Conservation (phyloP, 2,113 vertebrate genomes). For the Rostratula benghalensis region DNA sequence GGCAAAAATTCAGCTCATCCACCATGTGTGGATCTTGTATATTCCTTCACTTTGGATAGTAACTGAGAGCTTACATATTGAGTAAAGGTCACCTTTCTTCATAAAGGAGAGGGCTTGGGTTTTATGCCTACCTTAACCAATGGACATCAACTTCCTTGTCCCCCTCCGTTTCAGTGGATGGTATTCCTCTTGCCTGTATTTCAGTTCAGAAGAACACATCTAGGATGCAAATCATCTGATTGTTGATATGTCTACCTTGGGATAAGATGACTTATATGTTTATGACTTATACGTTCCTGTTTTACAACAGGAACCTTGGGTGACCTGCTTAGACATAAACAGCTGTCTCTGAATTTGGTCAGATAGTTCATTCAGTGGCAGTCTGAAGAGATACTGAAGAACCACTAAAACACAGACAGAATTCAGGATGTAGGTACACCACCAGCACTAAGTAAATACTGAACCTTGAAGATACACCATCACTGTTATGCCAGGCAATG, state of each 20-base stretch:
- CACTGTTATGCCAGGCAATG: neutral
- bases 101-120: neutral
- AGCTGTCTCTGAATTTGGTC: neutral
- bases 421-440: neutral
- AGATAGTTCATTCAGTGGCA: neutral
- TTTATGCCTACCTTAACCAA: neutral
- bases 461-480: neutral
- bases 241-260: neutral
- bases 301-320: neutral
- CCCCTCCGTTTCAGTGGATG: neutral
- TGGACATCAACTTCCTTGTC: neutral
- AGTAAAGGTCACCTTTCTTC: neutral
- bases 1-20: neutral
- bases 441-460: neutral
- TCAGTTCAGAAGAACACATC: neutral
- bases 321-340: neutral
- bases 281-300: neutral
- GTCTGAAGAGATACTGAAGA: neutral
- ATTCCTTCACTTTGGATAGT: neutral
- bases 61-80: neutral
- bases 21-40: fast-evolving
- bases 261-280: neutral
- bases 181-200: neutral
- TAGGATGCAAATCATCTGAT: neutral
- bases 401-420: neutral